Evolutionary conservation across 2,113 vertebrate species (phyloP), one percentile per base, ranked within the genome.

Genomic region (Calonectris borealis): DNA sequence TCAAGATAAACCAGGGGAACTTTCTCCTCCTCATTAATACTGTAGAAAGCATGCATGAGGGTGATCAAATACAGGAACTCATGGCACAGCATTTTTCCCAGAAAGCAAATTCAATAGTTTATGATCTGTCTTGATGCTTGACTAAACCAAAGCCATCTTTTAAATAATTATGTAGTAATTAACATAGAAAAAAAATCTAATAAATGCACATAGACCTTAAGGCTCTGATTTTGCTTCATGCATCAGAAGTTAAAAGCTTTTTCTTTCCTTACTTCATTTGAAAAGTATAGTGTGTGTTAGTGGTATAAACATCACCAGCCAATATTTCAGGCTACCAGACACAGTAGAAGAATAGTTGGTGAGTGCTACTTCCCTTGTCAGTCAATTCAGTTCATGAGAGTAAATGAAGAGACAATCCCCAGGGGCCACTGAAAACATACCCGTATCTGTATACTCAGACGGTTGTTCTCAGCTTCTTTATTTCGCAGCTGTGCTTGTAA

Each of bases 401-500:
- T 10, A 70, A 51, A 75, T 2, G 19, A 77, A 78, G n/a, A 60
- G 48, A 17, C 25, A 31, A 10, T 9, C 34, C 36, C 36, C 55
- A 26, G 57, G 62, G 26, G 55, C 10, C 38, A 48, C 52, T 3
- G 64, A 24, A 44, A 15, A 32, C 69, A 2, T 96, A 99, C 99
- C 98, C 98, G 98, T 36, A 99, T 98, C 96, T 99, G 98, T 29
- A 98, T 88, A 4, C 83, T 68, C 9, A 99, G 98, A 4, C 98
- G 98, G 96, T 98, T 98, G 93, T 99, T 99, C 68, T 99, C 99
- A 1, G 99, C 98, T 64, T 99, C 99, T 90, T 98, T 99, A 90
- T 81, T 98, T 36, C 99, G 98, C 49, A 99, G 93, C 93, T 99
- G 99, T 1, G 97, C 98, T 94, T 99, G 99, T 55, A 99, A 96